These are phyloP conservation scores for Schizotus pectinicornis DNA, from an alignment of 2,888 invertebrate species.

Conservation along the genomic window DNA sequence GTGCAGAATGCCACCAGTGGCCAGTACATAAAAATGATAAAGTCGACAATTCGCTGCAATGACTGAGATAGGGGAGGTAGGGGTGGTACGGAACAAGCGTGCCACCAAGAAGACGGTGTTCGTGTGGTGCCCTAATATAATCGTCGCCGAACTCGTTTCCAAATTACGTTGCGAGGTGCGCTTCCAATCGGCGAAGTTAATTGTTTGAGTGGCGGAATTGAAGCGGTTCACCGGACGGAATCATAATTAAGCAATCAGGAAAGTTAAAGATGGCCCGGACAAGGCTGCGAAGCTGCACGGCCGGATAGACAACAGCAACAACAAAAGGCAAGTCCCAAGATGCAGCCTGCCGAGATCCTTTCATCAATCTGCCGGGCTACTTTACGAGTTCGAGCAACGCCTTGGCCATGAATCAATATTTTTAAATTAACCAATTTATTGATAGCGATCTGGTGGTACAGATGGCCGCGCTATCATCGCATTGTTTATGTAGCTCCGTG, in stretches of 20 bases:
- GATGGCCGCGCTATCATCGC: slow-evolving; percentile 44
- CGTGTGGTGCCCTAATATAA: slow-evolving; percentile 18
- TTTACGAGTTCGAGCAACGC: slow-evolving; percentile 47
- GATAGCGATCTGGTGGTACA: slow-evolving; percentile 51
- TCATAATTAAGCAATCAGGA: slow-evolving; percentile 29
- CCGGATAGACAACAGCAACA: slow-evolving; percentile 17
- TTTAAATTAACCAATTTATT: slow-evolving; percentile 57
- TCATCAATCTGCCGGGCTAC: slow-evolving; percentile 41
- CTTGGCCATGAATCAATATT: slow-evolving; percentile 55
- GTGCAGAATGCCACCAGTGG: not conserved
- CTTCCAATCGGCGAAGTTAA: not conserved
- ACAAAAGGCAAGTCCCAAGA: slow-evolving; percentile 23
- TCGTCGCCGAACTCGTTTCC: slow-evolving; percentile 14
- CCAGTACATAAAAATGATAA: not conserved
- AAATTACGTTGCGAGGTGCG: not conserved
- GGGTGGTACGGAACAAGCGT: not conserved
- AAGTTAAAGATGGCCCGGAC: slow-evolving; percentile 12
- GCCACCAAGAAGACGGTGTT: no score
- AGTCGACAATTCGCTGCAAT: not conserved
- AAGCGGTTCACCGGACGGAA: slow-evolving; percentile 9
- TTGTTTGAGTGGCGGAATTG: not conserved
- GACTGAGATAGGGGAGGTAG: not conserved
- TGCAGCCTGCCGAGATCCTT: slow-evolving; percentile 32
- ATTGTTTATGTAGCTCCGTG: slow-evolving; percentile 44
- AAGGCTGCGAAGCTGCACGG: slow-evolving; percentile 14